Conservation (phyloP, 2,113 vertebrate species). For the Orientallactaga bullata region DNA sequence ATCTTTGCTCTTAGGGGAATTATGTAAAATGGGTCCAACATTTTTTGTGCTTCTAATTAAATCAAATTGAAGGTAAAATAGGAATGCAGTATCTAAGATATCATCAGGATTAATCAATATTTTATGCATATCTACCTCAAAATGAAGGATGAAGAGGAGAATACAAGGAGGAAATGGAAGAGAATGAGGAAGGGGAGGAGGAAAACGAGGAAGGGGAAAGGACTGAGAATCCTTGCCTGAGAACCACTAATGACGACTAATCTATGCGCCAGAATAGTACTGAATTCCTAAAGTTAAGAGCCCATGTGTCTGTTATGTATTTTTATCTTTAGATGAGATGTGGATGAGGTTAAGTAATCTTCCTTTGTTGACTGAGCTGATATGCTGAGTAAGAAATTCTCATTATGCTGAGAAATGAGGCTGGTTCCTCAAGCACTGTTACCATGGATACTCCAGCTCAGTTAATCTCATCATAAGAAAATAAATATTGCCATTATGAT, state of each 20-base stretch:
- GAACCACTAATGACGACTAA: conserved; percentile 13
- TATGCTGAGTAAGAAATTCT: conserved; percentile 6
- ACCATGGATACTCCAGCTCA: neutral
- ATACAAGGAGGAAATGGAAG: neutral
- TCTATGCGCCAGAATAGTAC: neutral
- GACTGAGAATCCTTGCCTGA: neutral
- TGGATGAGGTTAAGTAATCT: conserved; percentile 20
- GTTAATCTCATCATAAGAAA: conserved; percentile 11
- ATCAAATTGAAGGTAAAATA: neutral
- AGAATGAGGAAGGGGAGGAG: neutral
- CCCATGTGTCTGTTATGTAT: neutral
- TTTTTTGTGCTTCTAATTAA: neutral
- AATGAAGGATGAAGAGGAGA: neutral
- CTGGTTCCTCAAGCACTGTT: neutral
- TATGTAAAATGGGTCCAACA: neutral
- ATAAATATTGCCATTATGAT: neutral
- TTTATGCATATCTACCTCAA: neutral
- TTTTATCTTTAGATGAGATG: conserved; percentile 49
- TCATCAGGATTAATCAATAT: neutral
- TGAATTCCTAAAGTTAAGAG: conserved; percentile 11
- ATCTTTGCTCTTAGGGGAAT: neutral
- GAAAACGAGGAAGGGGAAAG: neutral
- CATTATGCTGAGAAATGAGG: neutral
- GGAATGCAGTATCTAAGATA: neutral
- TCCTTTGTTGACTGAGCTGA: neutral